Base-by-base conservation (phyloP, 2,797 vertebrate genomes). In the Cercopithecus hamlyni region DNA sequence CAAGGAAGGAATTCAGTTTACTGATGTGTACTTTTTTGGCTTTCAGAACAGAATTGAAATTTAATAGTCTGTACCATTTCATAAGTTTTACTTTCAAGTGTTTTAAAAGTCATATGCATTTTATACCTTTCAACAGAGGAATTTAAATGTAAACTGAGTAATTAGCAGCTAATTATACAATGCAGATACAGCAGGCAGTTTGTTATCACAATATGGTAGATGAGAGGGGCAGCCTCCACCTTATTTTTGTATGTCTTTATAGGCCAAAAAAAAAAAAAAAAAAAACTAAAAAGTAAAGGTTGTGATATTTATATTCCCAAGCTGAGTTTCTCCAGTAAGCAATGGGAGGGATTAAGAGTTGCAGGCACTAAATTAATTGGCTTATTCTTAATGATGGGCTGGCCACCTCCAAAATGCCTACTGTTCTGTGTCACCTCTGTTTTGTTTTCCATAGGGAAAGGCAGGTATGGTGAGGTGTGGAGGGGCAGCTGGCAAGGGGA, bases 401-500 rank as follows among this genome's bases (percentile, higher is more conserved):
- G 15, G 1, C 57, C 45, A 1, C 79, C 26, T 84, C 61, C 30
- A 20, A 1, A 20, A 45, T 17, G 24, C 0, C 24, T 61, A 0
- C 20, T 50, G 1, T 39, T 1, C 86, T 10, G 64, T 58, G 89
- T 83, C 88, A 48, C 14, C 24, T 92, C n/a, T 88, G 4, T 67
- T 86, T 97, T 70, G 45, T 50, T 79, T 80, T 77, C 70, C 22
- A 27, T 97, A 99, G 99, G 99, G 96, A 99, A 99, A 97, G 99
- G 99, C 36, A 99, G 99, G 30, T 99, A 99, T 0, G 99, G 99
- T 79, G 99, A 99, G 94, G 99, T 99, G 52, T 99, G 99, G 99
- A 99, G 99, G 92, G 99, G 99, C 70, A 99, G 99, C 96, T 99
- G 99, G 99, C 99, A 99, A 98, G 99, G 99, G 48, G 99, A 99